Base-by-base conservation (phyloP, 2,113 vertebrate species). In the Nycticorax nycticorax region DNA sequence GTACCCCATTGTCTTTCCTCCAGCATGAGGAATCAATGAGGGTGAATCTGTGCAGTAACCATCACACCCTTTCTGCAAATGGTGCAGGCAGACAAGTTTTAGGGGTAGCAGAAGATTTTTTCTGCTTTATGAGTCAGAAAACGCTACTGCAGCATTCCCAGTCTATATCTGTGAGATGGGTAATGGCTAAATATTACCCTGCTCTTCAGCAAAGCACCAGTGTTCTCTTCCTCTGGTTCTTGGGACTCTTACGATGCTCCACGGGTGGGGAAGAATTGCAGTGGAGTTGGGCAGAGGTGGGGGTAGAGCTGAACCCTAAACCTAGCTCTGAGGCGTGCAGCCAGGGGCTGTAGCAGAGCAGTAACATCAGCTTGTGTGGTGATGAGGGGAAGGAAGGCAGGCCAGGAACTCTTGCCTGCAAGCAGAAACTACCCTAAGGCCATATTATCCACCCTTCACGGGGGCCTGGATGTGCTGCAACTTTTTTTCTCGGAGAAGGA, bases 281-380 rank as follows among this genome's bases (percentile, higher is more conserved):
- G n/a, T 16, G 19, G 59, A 43, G 12, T 14, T 0, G 1, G 26
- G 19, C 8, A 48, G 26, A 35, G 15, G 6, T 26, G 18, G 8
- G 45, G 55, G 11, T 32, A 80, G 68, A 45, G 33, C 11, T 45
- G 74, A 85, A 64, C 13, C 17, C 28, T 48, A 75, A 69, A 71
- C 16, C 9, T 27, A 45, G 14, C 19, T 50, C 21, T 48, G 32
- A 57, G 33, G 11, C 23, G 3, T 37, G 17, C 22, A 80, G 35
- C 9, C 37, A 13, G 9, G 43, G 30, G 18, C 62, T 69, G 55
- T 18, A 52, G 43, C 18, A 47, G 33, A 12, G 17, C 55, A 37
- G 13, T n/a, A 62, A 32, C 21, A 21, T 14, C 26, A 67, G 19
- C 5, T 14, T 37, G 6, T 50, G 59, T 27, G 72, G 14, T 53